Conservation (phyloP, 2,888 invertebrate genomes). For the Formica aserva region DNA sequence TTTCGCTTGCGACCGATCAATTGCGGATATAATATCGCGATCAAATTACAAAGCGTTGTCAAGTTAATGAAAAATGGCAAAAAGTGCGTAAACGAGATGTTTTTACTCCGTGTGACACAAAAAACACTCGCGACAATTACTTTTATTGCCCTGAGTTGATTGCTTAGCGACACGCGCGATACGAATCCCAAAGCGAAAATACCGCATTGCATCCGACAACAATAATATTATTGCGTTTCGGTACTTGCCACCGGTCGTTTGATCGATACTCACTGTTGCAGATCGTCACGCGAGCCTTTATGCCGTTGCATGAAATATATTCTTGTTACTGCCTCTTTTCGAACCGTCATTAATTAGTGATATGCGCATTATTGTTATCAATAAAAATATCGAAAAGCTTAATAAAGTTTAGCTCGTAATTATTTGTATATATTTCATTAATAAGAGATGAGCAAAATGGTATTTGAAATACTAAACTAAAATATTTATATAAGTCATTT, state of each 20-base stretch:
- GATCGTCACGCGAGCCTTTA: slow-evolving; percentile 35
- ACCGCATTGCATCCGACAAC: slow-evolving; percentile 64
- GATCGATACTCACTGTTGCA: slow-evolving; percentile 53
- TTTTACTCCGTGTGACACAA: neutral
- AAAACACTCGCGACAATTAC: neutral
- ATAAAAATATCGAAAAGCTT: neutral
- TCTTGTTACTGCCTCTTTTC: neutral
- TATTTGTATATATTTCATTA: neutral
- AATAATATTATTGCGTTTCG: slow-evolving; percentile 51
- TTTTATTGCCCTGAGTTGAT: slow-evolving; percentile 5
- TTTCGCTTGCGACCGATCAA: slow-evolving; percentile 1
- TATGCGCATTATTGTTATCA: neutral
- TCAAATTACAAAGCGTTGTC: slow-evolving; percentile 21
- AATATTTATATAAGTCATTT: neutral
- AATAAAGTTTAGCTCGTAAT: neutral
- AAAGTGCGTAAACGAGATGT: neutral
- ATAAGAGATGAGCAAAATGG: neutral
- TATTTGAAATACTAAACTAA: neutral
- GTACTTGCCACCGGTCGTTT: slow-evolving; percentile 46
- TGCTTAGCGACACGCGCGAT: slow-evolving; percentile 28
- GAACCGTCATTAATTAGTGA: neutral
- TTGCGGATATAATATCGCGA: neutral
- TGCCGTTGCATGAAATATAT: neutral
- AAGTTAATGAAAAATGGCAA: slow-evolving; percentile 22
- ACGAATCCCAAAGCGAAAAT: slow-evolving; percentile 44